Evolutionary conservation across 64 coral and sea anemone genomes (phyloP).

Genomic region (Porites australiensis): DNA sequence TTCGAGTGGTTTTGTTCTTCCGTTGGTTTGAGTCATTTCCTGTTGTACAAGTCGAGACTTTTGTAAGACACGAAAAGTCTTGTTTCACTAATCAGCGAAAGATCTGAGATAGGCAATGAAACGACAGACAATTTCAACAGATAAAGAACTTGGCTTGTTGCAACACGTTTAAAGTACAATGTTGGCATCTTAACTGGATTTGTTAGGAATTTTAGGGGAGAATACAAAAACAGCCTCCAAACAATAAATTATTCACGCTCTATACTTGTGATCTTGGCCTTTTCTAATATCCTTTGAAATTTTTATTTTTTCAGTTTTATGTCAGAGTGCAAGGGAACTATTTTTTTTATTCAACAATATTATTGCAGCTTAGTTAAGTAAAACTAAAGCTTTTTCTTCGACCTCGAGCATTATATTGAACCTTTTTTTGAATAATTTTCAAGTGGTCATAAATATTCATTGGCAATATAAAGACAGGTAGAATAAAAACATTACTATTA

Average conservation of each 20-base stretch:
- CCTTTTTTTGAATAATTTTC: too few species aligned
- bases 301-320: too few species aligned
- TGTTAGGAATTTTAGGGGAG: not conserved
- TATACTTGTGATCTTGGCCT: not conserved
- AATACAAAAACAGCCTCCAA: not conserved
- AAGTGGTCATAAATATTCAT: too few species aligned
- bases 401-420: too few species aligned
- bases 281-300: too few species aligned
- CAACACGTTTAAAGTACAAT: not conserved
- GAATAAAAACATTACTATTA: too few species aligned
- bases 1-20: not conserved
- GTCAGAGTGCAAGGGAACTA: too few species aligned
- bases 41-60: slow-evolving; percentile 24
- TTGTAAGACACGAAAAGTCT: slow-evolving; percentile 29
- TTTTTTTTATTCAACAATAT: too few species aligned
- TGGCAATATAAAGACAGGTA: too few species aligned
- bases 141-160: not conserved
- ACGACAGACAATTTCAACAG: not conserved
- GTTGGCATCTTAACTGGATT: not conserved
- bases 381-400: too few species aligned
- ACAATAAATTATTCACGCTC: not conserved
- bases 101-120: not conserved
- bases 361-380: too few species aligned
- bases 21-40: slow-evolving; percentile 11
- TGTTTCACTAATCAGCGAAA: not conserved